Conservation (phyloP, 2,113 vertebrate genomes). For the Struthio camelus region DNA sequence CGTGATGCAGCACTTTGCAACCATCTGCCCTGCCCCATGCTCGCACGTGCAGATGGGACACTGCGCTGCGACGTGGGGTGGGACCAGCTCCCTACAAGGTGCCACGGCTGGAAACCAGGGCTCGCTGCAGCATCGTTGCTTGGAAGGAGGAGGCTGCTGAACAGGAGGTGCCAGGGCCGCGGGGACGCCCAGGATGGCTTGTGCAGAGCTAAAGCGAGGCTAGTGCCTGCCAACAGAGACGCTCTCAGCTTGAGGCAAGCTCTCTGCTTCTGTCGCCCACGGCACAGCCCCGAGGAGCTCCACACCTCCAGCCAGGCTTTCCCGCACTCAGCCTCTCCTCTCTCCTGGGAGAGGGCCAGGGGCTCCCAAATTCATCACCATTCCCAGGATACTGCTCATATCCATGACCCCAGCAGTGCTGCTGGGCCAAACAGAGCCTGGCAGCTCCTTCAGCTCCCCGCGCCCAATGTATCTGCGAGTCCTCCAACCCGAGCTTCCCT, state of each 20-base stretch:
- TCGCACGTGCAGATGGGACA: no score
- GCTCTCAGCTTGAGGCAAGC: not conserved
- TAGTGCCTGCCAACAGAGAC: not conserved
- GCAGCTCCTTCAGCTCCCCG: not conserved
- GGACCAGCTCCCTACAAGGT: no score
- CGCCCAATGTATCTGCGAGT: not conserved
- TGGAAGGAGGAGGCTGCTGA: not conserved
- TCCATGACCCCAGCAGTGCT: not conserved
- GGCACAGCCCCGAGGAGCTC: not conserved
- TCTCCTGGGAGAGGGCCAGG: not conserved
- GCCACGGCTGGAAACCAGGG: rapidly evolving
- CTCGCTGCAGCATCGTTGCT: not conserved
- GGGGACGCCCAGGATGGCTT: not conserved
- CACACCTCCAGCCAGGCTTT: not conserved
- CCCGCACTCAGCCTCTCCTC: not conserved
- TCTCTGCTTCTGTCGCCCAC: not conserved
- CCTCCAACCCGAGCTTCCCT: not conserved
- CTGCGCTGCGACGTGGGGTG: no score
- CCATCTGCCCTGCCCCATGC: no score
- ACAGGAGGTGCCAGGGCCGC: not conserved
- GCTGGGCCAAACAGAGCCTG: not conserved
- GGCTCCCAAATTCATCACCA: not conserved
- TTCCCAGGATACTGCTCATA: not conserved
- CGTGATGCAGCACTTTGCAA: no score
- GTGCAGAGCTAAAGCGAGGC: not conserved